These are phyloP conservation scores for Chaetorhynchus papuensis DNA, from an alignment of 2,113 vertebrate species.

Conservation along the genomic window DNA sequence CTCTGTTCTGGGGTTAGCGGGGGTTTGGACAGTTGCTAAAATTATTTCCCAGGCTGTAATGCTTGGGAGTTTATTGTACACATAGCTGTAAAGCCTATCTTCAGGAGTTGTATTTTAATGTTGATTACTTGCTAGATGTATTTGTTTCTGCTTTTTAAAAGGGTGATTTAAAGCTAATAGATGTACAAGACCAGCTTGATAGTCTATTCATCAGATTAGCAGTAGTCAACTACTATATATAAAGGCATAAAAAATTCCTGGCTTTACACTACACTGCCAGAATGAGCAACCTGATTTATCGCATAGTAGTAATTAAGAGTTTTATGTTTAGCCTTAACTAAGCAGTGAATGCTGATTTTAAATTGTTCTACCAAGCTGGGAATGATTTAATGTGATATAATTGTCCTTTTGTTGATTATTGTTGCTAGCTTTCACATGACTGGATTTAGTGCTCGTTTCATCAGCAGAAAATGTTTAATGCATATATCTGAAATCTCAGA, in stretches of 20 bases:
- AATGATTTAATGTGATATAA: slow-evolving; percentile 12
- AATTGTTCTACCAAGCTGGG: slow-evolving; percentile 15
- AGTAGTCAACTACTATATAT: neutral
- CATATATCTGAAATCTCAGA: neutral
- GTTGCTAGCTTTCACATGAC: slow-evolving; percentile 24
- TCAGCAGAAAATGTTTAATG: neutral
- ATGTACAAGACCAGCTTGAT: neutral
- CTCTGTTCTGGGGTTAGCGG: neutral
- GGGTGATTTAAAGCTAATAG: neutral
- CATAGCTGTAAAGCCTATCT: neutral
- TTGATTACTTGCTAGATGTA: neutral
- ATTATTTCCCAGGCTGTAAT: neutral
- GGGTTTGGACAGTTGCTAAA: neutral
- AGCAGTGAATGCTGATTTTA: slow-evolving; percentile 25
- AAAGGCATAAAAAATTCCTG: neutral
- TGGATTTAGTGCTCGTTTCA: neutral
- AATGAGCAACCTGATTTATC: slow-evolving; percentile 16
- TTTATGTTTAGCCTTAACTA: slow-evolving; percentile 14
- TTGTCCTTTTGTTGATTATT: slow-evolving; percentile 31
- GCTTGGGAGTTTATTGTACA: neutral
- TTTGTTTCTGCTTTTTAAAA: neutral
- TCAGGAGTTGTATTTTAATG: neutral
- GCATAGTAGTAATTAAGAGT: neutral
- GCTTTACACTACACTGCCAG: neutral
- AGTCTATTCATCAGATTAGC: neutral